These are phyloP conservation scores for Volucella inflata DNA, from an alignment of 2,888 invertebrate genomes.

Conservation along the genomic window DNA sequence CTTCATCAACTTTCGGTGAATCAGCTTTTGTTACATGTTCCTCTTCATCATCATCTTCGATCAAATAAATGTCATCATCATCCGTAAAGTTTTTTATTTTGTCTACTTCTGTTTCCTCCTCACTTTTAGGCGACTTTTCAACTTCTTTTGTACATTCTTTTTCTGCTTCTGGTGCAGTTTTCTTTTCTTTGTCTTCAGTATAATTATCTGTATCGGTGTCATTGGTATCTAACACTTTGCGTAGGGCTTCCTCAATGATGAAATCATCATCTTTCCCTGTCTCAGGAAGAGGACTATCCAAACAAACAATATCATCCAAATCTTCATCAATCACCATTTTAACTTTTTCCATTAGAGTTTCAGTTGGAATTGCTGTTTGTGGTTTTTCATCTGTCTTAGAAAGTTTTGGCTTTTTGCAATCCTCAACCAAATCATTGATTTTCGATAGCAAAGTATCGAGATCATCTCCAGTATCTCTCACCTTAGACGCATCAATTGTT, in stretches of 20 bases:
- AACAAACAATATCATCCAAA: slow-evolving; percentile 46
- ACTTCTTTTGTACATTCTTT: not conserved
- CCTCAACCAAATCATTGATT: slow-evolving; percentile 78
- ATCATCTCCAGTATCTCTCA: slow-evolving; percentile 78
- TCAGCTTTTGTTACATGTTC: slow-evolving; percentile 21
- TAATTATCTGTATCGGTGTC: not conserved
- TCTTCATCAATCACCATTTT: slow-evolving; percentile 58
- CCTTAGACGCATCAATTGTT: slow-evolving; percentile 39
- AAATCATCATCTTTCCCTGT: not conserved
- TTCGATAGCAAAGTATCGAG: slow-evolving; percentile 78
- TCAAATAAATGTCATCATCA: slow-evolving; percentile 64
- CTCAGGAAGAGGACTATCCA: slow-evolving; percentile 46
- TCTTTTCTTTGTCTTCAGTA: slow-evolving; percentile 3
- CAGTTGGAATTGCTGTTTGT: not conserved
- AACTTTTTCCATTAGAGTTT: too few relatives aligned
- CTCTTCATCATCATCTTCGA: slow-evolving; percentile 65
- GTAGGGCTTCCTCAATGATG: not conserved
- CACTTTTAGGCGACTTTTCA: not conserved
- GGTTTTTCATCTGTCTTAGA: not conserved
- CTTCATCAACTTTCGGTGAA: not conserved
- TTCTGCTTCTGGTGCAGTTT: slow-evolving; percentile 1
- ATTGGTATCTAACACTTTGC: not conserved
- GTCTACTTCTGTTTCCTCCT: not conserved
- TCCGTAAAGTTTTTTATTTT: not conserved
- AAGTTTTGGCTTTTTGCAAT: slow-evolving; percentile 74